Base-by-base conservation (phyloP, 2,888 invertebrate species). In the Trichopria drosophilae region DNA sequence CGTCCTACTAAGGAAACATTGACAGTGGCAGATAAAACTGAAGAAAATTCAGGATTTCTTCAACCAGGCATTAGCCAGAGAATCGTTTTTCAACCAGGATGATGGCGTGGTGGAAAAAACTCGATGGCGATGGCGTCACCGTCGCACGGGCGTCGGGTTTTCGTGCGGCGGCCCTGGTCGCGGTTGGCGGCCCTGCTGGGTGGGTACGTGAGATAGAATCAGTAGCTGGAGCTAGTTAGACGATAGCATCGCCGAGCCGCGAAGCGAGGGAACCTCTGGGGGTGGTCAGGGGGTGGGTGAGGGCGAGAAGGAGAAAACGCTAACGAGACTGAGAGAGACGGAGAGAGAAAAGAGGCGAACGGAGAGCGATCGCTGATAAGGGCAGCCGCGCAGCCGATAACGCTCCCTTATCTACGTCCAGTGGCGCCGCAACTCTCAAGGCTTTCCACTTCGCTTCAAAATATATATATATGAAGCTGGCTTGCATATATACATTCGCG, bases 151-250 rank as follows among this genome's bases (percentile, higher is more conserved):
- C 51, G 57, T 56, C 54, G 47, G 57, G 55, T 60, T 65, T 64
- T 61, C 60, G 58, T 57, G 61, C 58, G 57, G 39, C 58, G 59
- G 57, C 55, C 57, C 58, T 57, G 55, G 56, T 52, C 50, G 43
- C 35, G 42, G 54, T 52, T 50, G 56, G 56, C 68, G 65, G 61
- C 64, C 65, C 68, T 66, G 69, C 56, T 64, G 71, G 69, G 65
- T 69, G 67, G 68, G 68, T 70, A 68, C 65, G 62, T 47, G 64
- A 72, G 79, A 79, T 79, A 78, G 71, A 76, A 79, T 79, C 79
- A 73, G 75, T 73, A 76, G 76, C 77, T 76, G 79, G 79, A 79
- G 80, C 80, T 80, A 80, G 80, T 80, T 80, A 80, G 76, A 69
- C 73, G 80, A 80, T 80, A 80, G 74, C 71, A 80, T 80, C 80